Evolutionary conservation across 2,797 vertebrate genomes (phyloP).

Genomic region (Sebastes iracundus): DNA sequence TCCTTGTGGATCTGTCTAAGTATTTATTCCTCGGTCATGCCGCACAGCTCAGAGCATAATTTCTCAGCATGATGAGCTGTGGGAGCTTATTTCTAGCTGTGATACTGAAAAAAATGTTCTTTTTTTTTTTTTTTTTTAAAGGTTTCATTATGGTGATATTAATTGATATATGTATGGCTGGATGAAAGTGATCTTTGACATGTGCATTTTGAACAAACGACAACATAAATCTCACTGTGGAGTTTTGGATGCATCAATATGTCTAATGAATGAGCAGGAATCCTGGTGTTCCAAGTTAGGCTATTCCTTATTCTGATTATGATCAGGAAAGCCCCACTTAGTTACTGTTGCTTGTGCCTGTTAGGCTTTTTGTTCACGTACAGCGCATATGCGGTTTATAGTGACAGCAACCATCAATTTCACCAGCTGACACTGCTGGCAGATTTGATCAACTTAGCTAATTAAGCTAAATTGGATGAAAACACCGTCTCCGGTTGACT

Average conservation of each 20-base stretch:
- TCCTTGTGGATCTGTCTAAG: slow-evolving; percentile 28
- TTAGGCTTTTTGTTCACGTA: neutral
- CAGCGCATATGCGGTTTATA: neutral
- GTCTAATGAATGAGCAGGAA: neutral
- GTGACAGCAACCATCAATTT: neutral
- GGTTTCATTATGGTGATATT: neutral
- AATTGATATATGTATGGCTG: neutral
- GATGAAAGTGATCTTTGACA: neutral
- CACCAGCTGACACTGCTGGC: neutral
- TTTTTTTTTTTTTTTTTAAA: neutral
- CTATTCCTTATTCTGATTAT: neutral
- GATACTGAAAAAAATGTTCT: neutral
- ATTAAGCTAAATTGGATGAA: neutral
- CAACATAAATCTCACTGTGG: neutral
- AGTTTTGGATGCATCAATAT: neutral
- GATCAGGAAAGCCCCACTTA: neutral
- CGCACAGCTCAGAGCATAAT: slow-evolving; percentile 20
- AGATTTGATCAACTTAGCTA: neutral
- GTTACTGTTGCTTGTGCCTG: neutral
- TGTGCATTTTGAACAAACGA: neutral
- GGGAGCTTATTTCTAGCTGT: slow-evolving; percentile 32
- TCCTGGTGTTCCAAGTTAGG: neutral
- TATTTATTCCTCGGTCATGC: slow-evolving; percentile 33
- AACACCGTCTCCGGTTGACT: neutral
- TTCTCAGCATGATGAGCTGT: slow-evolving; percentile 31